Base-by-base conservation (phyloP, 2,113 vertebrate species). In the Nyctereutes procyonoides region DNA sequence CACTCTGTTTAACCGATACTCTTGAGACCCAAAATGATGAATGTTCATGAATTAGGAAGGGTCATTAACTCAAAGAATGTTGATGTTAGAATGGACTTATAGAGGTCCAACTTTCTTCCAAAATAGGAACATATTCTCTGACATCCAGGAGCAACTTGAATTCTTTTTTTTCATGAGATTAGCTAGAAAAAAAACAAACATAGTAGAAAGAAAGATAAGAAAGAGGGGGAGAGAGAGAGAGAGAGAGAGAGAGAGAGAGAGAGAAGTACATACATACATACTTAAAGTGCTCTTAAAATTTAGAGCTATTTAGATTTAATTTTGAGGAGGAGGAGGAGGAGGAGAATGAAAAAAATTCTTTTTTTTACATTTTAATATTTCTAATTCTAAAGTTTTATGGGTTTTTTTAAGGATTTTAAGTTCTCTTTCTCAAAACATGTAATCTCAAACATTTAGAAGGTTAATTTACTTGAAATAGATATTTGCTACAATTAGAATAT, bases 1-100 rank as follows among this genome's bases (percentile, higher is more conserved):
- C 28, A 79, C 62, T 88, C 14, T 74, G 15, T 82, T 83, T 83
- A 88, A 86, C 38, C 51, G 43, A 95, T 81, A 58, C 2, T 73
- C 38, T 95, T 87, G 19, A 80, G 83, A 84, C 10, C 22, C 26
- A 20, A 43, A 82, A 91, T 67, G 32, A 93, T 79, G 1, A 77
- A 30, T 32, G 38, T 67, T 51, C 11, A 83, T 83, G 19, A 94
- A 90, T 63, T 9, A 7, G 5, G 12, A 82, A 81, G 43, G 14
- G 28, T 58, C 51, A 80, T 95, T 96, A 93, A 73, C 35, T 35
- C 67, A 65, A 93, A 88, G 35, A 87, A 93, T 73, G 16, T 53
- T 86, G 81, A 73, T 56, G 16, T 71, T 77, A 76, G 32, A 76
- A 56, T 19, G 26, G 22, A 93, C 38, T 24, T 35, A 55, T 0